Evolutionary conservation across 1,140 invertebrate species (phyloP), one percentile per base, ranked within the genome.

Genomic region (Drosophila lacertosa): DNA sequence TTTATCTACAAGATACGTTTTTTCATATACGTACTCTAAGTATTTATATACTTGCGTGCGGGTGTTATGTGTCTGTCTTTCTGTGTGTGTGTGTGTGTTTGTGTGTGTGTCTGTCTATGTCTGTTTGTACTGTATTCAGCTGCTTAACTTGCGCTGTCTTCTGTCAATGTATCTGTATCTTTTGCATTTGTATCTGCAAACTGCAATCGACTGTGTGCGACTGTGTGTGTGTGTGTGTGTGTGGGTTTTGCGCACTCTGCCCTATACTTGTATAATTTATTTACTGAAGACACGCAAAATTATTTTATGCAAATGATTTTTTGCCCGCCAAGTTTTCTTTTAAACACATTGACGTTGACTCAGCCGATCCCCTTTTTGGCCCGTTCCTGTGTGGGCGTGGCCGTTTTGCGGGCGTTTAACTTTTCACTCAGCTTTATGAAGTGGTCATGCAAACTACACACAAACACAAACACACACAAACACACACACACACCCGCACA

Each of bases 231-330:
- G 15, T 60, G 32, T 24, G 22, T 26, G 15, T 51, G 9, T 60
- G 54, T 72, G 32, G 20, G 44, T 57, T 62, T 51, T 60, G 64
- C 64, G 35, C 50, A 62, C 40, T 51, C 26, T 74, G 62, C 53
- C 69, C 81, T 80, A 44, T 32, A 73, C 63, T 77, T 80, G 73
- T 45, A 60, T 84, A 84, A 84, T 84, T 84, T 84, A 84, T 84
- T 84, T 86, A 84, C 80, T 86, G 42, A 81, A 86, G 84, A 81
- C 80, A 84, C 80, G 80, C 80, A 84, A 82, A 82, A 84, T 84
- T 86, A 73, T 84, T 84, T 86, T 81, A 84, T 84, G 80, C 80
- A 84, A 84, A 84, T 86, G 77, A 80, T 84, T 86, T 77, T 65
- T 50, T 45, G 72, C 29, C 51, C 48, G 37, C 24, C 35, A 65